These are phyloP conservation scores for Urocolius indicus DNA, from an alignment of 2,113 vertebrate species.

Conservation along the genomic window DNA sequence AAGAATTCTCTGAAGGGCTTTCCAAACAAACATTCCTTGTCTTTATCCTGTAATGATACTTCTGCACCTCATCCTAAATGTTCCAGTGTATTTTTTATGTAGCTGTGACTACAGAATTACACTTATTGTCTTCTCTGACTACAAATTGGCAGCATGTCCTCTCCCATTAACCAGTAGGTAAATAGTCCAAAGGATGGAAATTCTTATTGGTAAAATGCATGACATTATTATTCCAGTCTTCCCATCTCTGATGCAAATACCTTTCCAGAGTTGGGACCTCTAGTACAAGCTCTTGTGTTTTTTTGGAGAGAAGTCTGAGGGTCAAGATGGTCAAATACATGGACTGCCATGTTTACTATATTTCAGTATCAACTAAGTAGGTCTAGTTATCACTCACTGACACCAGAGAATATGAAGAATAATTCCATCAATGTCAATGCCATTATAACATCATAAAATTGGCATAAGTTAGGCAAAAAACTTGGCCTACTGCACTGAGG, in stretches of 20 bases:
- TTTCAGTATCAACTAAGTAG: neutral
- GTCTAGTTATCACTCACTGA: neutral
- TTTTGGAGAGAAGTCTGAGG: neutral
- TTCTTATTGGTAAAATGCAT: neutral
- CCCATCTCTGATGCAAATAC: neutral
- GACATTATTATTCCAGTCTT: neutral
- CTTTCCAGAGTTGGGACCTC: neutral
- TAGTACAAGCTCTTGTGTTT: neutral
- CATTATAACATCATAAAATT: constrained; percentile 40
- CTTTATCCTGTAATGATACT: neutral
- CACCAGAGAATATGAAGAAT: neutral
- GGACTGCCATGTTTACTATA: neutral
- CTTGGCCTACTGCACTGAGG: constrained; percentile 37
- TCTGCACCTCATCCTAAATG: neutral
- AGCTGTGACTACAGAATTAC: neutral
- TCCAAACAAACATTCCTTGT: neutral
- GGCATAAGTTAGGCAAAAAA: constrained; percentile 27
- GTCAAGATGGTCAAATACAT: neutral
- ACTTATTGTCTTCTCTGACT: neutral
- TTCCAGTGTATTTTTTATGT: neutral
- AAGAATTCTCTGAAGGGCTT: neutral
- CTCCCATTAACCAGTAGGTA: neutral
- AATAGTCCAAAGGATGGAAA: neutral
- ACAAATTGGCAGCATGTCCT: neutral
- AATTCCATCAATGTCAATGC: constrained; percentile 54